phyloP scores from a whole-genome alignment of 2,113 vertebrate genomes.

The Cromileptes altivelis region DNA sequence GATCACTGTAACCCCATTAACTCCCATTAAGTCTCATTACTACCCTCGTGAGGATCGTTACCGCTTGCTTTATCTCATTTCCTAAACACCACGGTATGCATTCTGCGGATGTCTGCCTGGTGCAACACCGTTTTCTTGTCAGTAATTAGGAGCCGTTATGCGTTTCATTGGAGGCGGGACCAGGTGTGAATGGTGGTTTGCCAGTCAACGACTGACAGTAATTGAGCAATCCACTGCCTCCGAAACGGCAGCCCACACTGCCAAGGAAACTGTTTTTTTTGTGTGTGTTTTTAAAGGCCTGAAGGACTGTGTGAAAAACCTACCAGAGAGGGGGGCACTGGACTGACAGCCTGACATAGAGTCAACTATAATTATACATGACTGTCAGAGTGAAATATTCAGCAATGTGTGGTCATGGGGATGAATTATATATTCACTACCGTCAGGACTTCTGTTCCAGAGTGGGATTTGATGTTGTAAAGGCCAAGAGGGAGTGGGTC shows the following conservation, averaged over 20 bases:
- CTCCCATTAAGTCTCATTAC: conserved; percentile 80
- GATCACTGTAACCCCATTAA: conserved; percentile 81
- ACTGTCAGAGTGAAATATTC: conserved; percentile 74
- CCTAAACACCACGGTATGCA: conserved; percentile 59
- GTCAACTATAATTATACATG: conserved; percentile 76
- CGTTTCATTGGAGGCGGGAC: conserved; percentile 18
- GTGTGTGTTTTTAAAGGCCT: not conserved
- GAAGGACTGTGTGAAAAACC: conserved; percentile 40
- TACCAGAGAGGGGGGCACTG: conserved; percentile 30
- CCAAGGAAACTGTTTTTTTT: conserved; percentile 27
- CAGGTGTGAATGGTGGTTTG: conserved; percentile 40
- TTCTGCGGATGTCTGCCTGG: conserved; percentile 44
- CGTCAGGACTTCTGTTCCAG: conserved; percentile 57
- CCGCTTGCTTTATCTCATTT: conserved; percentile 68
- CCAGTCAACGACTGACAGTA: conserved; percentile 63
- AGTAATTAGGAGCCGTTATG: conserved; percentile 28
- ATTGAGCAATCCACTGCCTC: conserved; percentile 62
- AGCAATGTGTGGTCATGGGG: conserved; percentile 67
- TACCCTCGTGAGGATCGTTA: conserved; percentile 64
- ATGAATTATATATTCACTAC: conserved; percentile 74
- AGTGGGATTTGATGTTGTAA: conserved; percentile 64
- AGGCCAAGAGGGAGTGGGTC: conserved; percentile 10
- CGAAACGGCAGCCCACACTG: conserved; percentile 37
- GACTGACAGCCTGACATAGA: conserved; percentile 73
- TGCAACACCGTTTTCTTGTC: conserved; percentile 22